phyloP scores from a whole-genome alignment of 1,140 invertebrate genomes.

The Procambarus clarkii region DNA sequence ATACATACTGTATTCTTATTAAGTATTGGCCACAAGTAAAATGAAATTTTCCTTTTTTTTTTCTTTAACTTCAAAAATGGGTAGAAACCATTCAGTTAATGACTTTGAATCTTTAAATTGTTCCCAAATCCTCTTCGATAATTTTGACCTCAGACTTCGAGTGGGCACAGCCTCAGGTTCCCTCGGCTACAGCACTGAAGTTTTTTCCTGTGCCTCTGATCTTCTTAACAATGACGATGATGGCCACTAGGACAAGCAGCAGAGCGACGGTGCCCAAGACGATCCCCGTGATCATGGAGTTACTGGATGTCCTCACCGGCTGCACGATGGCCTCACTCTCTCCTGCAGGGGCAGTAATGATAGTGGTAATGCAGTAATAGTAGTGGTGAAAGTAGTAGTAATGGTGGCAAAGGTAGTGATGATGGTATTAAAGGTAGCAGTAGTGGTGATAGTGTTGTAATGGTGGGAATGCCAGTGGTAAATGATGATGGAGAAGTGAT shows the following conservation, averaged over 20 bases:
- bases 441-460: not conserved
- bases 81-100: too few relatives aligned
- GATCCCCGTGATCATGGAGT: slow-evolving; percentile 49
- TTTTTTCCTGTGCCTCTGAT: slow-evolving; percentile 8
- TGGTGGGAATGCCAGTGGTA: not conserved
- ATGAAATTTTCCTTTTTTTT: too few relatives aligned
- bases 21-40: too few relatives aligned
- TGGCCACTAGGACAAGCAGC: slow-evolving; percentile 35
- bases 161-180: slow-evolving; percentile 9
- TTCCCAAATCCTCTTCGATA: slow-evolving; percentile 57
- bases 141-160: slow-evolving; percentile 21
- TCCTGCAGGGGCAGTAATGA: slow-evolving; percentile 1
- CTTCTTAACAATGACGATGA: slow-evolving; percentile 47
- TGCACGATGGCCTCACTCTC: slow-evolving; percentile 55
- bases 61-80: too few relatives aligned
- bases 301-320: slow-evolving; percentile 25
- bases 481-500: not conserved
- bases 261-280: slow-evolving; percentile 45
- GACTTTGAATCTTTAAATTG: slow-evolving; percentile 7
- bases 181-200: slow-evolving; percentile 26
- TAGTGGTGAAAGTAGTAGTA: not conserved
- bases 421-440: not conserved
- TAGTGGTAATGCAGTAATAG: too few relatives aligned
- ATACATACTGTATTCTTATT: too few relatives aligned
- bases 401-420: not conserved